Percentiles rank a stretch among this genome's conserved stretches.
phyloP scores from a whole-genome alignment of 2,797 vertebrate species.

The Rhyacichthys aspro region DNA sequence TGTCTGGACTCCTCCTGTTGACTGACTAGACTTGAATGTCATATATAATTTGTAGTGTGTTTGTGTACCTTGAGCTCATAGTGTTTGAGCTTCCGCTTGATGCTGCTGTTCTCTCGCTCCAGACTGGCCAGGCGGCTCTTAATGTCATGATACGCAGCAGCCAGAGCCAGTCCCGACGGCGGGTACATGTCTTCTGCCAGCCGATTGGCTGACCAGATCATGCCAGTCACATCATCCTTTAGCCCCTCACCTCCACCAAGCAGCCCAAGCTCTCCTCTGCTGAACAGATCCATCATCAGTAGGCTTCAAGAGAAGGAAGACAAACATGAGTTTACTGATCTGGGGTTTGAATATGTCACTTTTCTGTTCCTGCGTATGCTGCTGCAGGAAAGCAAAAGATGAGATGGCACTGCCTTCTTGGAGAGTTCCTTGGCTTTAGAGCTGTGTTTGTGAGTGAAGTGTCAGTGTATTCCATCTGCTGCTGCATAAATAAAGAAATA shows the following conservation, averaged over 20 bases:
- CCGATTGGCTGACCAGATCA: conserved; percentile 71
- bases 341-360: too few relatives aligned
- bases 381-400: too few relatives aligned
- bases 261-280: conserved; percentile 87
- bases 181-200: conserved; percentile 86
- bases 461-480: too few relatives aligned
- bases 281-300: conserved; percentile 87
- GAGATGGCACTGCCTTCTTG: too few relatives aligned
- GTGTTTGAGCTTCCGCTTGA: conserved; percentile 87
- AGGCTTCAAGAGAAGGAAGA: conserved; percentile 28
- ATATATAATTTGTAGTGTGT: background rate
- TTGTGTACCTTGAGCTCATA: conserved; percentile 87
- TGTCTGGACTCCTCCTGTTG: too few relatives aligned
- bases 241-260: conserved; percentile 84
- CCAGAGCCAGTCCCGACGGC: conserved; percentile 88
- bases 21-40: too few relatives aligned
- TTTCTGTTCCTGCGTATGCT: too few relatives aligned
- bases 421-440: too few relatives aligned
- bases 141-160: conserved; percentile 91
- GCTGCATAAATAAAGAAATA: too few relatives aligned
- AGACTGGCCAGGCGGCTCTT: conserved; percentile 86
- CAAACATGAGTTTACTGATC: too few relatives aligned
- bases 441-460: too few relatives aligned
- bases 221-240: conserved; percentile 84
- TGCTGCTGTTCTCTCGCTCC: conserved; percentile 89